Percentiles rank a stretch among this genome's conserved stretches.
These are phyloP conservation scores for Neelides sp. DNA, from an alignment of 1,140 invertebrate species.

Conservation along the genomic window DNA sequence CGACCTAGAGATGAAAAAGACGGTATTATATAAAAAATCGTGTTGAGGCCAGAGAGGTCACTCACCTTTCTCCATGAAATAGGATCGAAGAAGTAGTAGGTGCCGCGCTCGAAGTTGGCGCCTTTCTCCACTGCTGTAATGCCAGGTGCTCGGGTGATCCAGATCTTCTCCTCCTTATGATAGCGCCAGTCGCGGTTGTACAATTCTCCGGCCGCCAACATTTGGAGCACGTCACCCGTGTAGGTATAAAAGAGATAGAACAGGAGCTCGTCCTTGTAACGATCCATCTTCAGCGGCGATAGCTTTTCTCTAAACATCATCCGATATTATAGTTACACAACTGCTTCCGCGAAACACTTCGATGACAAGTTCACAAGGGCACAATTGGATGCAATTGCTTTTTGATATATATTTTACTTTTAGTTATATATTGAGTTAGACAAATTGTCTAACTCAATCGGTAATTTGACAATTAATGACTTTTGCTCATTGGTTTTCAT, in stretches of 20 bases:
- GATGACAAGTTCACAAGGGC: too few relatives aligned
- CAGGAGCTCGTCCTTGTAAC: slow-evolving; percentile 95
- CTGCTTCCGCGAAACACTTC: too few relatives aligned
- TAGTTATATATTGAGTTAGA: too few relatives aligned
- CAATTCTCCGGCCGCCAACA: slow-evolving; percentile 41
- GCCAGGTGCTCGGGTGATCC: slow-evolving; percentile 94
- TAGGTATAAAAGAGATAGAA: slow-evolving; percentile 99
- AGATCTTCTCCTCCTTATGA: slow-evolving; percentile 96
- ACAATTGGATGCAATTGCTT: too few relatives aligned
- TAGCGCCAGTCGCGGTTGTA: slow-evolving; percentile 97
- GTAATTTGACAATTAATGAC: too few relatives aligned
- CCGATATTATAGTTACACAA: too few relatives aligned
- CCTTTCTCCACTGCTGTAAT: slow-evolving; percentile 86
- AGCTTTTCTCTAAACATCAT: slow-evolving; percentile 87
- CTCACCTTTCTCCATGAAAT: slow-evolving; percentile 92
- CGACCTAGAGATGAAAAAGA: too few relatives aligned
- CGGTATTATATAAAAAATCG: too few relatives aligned
- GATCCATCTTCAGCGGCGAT: slow-evolving; percentile 83
- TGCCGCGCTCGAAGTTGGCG: slow-evolving; percentile 86
- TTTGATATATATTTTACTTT: too few relatives aligned
- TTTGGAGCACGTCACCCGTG: slow-evolving; percentile 91
- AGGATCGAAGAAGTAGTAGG: slow-evolving; percentile 97
- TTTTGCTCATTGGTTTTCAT: too few relatives aligned
- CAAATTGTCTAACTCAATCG: too few relatives aligned
- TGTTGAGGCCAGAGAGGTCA: too few relatives aligned